Base-by-base conservation (phyloP, 1,140 invertebrate genomes). In the Metopolophium dirhodum region DNA sequence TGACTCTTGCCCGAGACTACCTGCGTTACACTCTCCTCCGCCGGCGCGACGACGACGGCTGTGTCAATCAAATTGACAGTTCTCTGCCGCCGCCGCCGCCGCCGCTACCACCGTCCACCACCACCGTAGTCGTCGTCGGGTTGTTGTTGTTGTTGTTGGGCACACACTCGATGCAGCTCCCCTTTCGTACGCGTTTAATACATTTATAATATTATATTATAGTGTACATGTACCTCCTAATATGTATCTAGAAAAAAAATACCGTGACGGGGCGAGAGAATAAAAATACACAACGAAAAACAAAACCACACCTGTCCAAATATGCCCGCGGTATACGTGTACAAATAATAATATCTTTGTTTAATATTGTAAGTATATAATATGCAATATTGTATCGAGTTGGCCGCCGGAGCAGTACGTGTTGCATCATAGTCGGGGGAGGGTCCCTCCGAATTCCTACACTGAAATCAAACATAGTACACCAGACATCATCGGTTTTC, bases 241-340 rank as follows among this genome's bases (percentile, higher is more conserved):
- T 86, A 20, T 37, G 4, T 45, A 45, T 86, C 37, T 3, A 41
- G 37, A 86, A 47, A 47, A 86, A 86, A 47, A 37, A 87, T 2
- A n/a, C 6, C 30, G 26, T 30, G 45, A 47, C 26, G 45, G 85
- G 45, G 41, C 85, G 26, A 47, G 45, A 87, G 37, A 45, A 86
- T 86, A 86, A 45, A 87, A 87, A 87, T 87, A 47, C 45, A 47
- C 85, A 20, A 49, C 41, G 83, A 45, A 47, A 47, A 47, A 87
- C n/a, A 87, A 7, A 87, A 49, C 85, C 85, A n/a, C 85, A 87
- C 85, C 85, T 87, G 85, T 87, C 85, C 85, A 87, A 87, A 87
- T 87, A 87, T 30, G 41, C 85, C 30, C 45, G 20, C 35, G 6
- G 3, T 20, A 22, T 37, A 35, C n/a, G 23, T 4, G 23, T 61